Conservation (phyloP, 2,797 vertebrate genomes). For the Sebastes matsubarae region DNA sequence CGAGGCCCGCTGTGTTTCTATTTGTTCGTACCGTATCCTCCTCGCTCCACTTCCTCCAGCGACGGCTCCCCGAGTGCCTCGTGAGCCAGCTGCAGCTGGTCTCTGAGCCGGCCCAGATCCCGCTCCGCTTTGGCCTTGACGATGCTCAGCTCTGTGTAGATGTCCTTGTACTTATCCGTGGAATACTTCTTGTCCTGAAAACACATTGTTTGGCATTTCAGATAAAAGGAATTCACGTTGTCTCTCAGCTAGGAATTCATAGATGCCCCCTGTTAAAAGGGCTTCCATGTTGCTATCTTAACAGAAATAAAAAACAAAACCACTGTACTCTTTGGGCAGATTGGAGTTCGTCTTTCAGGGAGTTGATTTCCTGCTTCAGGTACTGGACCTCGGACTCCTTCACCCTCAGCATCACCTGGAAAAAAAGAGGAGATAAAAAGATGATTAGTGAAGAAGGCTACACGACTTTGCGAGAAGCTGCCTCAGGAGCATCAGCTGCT, state of each 20-base stretch:
- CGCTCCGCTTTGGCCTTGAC: slow-evolving; percentile 87
- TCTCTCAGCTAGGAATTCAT: background rate
- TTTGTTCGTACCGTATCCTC: slow-evolving; percentile 79
- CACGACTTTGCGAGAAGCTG: background rate
- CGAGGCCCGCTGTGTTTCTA: background rate
- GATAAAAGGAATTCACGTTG: background rate
- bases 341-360: slow-evolving; percentile 83
- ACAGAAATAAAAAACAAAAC: background rate
- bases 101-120: slow-evolving; percentile 82
- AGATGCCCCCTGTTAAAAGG: background rate
- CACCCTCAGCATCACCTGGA: slow-evolving; percentile 82
- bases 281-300: background rate
- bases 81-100: slow-evolving; percentile 86
- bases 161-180: slow-evolving; percentile 89
- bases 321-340: slow-evolving; percentile 75
- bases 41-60: slow-evolving; percentile 80
- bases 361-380: slow-evolving; percentile 83
- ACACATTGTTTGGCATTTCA: slow-evolving; percentile 33
- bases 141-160: slow-evolving; percentile 89
- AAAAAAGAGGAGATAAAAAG: background rate
- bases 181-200: slow-evolving; percentile 87
- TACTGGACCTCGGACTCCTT: slow-evolving; percentile 84
- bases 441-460: background rate
- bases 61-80: slow-evolving; percentile 84
- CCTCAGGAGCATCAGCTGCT: background rate